Conservation (phyloP, 1,140 invertebrate species). For the Heliothis subflexa region DNA sequence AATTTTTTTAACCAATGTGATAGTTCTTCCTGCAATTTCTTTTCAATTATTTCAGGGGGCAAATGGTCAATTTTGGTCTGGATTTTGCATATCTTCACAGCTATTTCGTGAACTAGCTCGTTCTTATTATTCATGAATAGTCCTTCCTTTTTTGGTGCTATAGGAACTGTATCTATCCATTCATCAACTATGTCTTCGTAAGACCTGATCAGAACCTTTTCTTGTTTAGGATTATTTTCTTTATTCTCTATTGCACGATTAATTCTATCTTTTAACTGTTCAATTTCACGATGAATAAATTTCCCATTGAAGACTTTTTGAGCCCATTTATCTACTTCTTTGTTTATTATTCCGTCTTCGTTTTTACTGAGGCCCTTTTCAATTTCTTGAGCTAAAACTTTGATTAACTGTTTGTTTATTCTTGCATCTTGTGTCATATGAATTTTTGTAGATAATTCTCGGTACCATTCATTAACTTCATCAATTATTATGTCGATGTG, state of each 20-base stretch:
- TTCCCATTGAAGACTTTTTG: neutral
- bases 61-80: neutral
- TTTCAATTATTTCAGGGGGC: neutral
- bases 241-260: neutral
- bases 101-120: conserved; percentile 25
- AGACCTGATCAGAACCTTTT: conserved; percentile 23
- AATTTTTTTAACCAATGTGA: conserved; percentile 30
- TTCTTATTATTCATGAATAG: conserved; percentile 20
- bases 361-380: neutral
- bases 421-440: neutral
- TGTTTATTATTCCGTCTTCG: conserved; percentile 7
- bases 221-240: neutral
- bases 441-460: neutral
- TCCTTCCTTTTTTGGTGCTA: conserved; percentile 1
- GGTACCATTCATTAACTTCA: conserved; percentile 8
- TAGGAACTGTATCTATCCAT: conserved; percentile 40
- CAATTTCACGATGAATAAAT: neutral
- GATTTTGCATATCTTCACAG: conserved; percentile 13
- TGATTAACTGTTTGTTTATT: conserved; percentile 1
- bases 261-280: conserved; percentile 34
- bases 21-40: conserved; percentile 15
- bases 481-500: neutral
- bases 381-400: conserved; percentile 20
- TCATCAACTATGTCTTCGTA: conserved; percentile 49
- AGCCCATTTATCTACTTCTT: conserved; percentile 26